Base-by-base conservation (phyloP, 2,113 vertebrate genomes). In the Thryonomys swinderianus region DNA sequence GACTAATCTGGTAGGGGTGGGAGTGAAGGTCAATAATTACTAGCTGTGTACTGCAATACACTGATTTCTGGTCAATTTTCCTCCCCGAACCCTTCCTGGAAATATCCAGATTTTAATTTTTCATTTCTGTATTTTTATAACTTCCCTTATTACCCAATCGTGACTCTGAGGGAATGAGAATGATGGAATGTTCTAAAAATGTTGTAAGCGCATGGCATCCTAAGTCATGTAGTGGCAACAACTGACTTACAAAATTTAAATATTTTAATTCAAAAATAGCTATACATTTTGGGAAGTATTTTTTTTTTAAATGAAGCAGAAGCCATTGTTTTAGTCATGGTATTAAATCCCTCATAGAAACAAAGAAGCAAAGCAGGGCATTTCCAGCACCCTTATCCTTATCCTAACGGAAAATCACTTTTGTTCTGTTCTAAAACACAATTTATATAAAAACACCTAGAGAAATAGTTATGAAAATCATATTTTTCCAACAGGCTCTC, bases 241-340 rank as follows among this genome's bases (percentile, higher is more conserved):
- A 45, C 55, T 59, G 71, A 85, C 82, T 93, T 94, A 95, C 40
- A 96, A 94, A 93, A 96, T 94, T 85, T 89, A 94, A 97, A 94
- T 34, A 94, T 96, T 89, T 89, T 48, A 78, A 87, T 71, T 78
- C 71, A 92, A 95, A 96, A 91, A 96, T 93, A 98, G 71, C 57
- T 93, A 71, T 69, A 51, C 23, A 74, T 57, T 85, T 82, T 20
- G 62, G 57, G 91, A 67, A 34, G 13, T 16, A 16, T 62, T 74
- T 92, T 88, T 64, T 62, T 80, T 76, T 74, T n/a, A n/a, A 83
- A 25, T 93, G 76, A 76, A 66, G 84, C 76, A 96, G 88, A 97
- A 67, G 90, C 84, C 71, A 96, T 86, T 95, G 95, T 87, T 81
- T 81, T 18, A 91, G 83, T 0, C 55, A 88, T 34, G 73, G 59